Evolutionary conservation across 2,113 vertebrate species (phyloP).

Genomic region (Leucoraja erinaceus): DNA sequence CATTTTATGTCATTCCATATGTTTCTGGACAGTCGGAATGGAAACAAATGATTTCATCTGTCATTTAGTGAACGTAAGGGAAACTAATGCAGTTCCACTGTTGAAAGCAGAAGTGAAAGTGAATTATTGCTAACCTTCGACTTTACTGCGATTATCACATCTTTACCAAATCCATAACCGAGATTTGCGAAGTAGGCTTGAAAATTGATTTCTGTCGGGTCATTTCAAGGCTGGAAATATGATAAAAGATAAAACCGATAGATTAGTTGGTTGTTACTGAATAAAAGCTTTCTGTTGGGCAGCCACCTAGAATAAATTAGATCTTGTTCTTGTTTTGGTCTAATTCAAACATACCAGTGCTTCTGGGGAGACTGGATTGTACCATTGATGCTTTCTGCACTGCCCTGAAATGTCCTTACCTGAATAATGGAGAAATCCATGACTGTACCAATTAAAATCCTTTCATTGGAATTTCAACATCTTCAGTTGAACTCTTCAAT

Average conservation of each 20-base stretch:
- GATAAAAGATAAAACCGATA: not conserved
- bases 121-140: no score
- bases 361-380: not conserved
- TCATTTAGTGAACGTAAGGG: not conserved
- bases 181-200: not conserved
- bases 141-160: conserved; percentile 6
- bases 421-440: not conserved
- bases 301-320: not conserved
- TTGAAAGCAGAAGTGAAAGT: not conserved
- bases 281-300: not conserved
- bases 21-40: not conserved
- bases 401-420: not conserved
- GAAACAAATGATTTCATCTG: not conserved
- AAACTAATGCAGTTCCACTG: not conserved
- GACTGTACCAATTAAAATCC: no score
- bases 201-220: not conserved
- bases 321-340: not conserved
- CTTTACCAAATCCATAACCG: not conserved
- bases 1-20: not conserved
- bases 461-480: not conserved
- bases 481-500: not conserved
- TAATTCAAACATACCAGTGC: not conserved
- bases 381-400: not conserved
- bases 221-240: not conserved
- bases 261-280: not conserved